Conservation (phyloP, 2,888 invertebrate species). For the Diarsia brunnea region DNA sequence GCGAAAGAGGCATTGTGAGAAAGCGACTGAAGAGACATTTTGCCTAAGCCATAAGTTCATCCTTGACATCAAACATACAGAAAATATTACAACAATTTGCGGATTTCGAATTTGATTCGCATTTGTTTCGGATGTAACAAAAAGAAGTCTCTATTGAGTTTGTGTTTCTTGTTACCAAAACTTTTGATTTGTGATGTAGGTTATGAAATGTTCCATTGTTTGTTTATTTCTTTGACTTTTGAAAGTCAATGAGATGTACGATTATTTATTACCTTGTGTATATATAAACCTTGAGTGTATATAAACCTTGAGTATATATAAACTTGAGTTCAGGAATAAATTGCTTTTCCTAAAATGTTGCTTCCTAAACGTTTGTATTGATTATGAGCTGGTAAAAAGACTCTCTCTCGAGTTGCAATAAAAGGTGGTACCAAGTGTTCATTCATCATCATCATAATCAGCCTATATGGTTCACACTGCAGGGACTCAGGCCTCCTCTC, state of each 20-base stretch:
- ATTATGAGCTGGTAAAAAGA: too few relatives aligned
- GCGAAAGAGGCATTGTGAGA: too few relatives aligned
- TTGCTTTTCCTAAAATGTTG: neutral
- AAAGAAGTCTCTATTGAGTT: conserved; percentile 28
- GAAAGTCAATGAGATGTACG: neutral
- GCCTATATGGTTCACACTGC: too few relatives aligned
- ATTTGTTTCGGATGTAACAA: conserved; percentile 20
- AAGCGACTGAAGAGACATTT: too few relatives aligned
- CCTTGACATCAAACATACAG: neutral
- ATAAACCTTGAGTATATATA: too few relatives aligned
- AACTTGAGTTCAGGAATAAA: too few relatives aligned
- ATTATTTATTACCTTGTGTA: neutral
- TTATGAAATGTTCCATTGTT: conserved; percentile 22
- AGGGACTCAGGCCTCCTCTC: too few relatives aligned
- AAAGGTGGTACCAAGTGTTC: neutral
- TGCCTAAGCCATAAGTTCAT: neutral
- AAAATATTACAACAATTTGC: conserved; percentile 8
- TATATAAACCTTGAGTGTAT: too few relatives aligned
- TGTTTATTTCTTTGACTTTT: conserved; percentile 5
- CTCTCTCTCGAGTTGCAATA: neutral
- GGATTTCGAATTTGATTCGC: conserved; percentile 1
- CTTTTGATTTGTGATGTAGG: conserved; percentile 9
- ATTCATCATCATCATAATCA: too few relatives aligned
- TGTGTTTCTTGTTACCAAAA: conserved; percentile 27
- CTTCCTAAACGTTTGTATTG: too few relatives aligned